These are phyloP conservation scores for Campoplex capitator DNA, from an alignment of 2,888 invertebrate genomes.

Conservation along the genomic window DNA sequence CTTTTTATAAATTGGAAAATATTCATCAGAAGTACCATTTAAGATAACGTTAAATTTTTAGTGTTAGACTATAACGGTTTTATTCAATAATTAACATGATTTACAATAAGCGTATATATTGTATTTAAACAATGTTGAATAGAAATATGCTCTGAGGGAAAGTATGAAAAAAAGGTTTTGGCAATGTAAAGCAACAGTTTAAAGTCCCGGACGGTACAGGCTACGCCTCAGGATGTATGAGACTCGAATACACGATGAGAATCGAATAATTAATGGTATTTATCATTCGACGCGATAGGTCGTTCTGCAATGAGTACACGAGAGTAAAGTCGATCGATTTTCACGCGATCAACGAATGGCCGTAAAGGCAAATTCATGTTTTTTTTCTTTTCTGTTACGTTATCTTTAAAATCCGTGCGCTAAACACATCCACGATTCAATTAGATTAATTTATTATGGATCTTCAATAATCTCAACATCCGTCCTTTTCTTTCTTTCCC, in stretches of 20 bases:
- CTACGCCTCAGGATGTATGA: constrained; percentile 43
- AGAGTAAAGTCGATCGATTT: constrained; percentile 42
- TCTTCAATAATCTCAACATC: constrained; percentile 66
- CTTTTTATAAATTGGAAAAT: background rate
- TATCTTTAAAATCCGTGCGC: constrained; percentile 20
- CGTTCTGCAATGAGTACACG: constrained; percentile 17
- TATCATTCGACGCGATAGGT: constrained; percentile 12
- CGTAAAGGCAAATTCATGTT: constrained; percentile 8
- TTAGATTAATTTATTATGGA: constrained; percentile 80
- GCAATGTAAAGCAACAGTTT: constrained; percentile 65
- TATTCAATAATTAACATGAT: constrained; percentile 75
- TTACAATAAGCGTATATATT: constrained; percentile 72
- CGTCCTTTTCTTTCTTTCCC: constrained; percentile 45
- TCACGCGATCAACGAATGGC: constrained; percentile 29
- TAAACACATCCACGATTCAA: constrained; percentile 72
- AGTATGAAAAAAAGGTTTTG: constrained; percentile 63
- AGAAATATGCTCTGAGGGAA: constrained; percentile 65
- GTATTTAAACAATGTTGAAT: constrained; percentile 70
- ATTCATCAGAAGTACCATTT: background rate
- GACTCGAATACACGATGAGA: constrained; percentile 35
- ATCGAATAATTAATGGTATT: constrained; percentile 21
- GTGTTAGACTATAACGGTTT: constrained; percentile 69
- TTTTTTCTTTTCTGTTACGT: constrained; percentile 4
- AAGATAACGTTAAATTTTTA: constrained; percentile 17
- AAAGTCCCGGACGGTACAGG: constrained; percentile 57